A percentile compares a stretch with the other conserved stretches of the same genome.
These are phyloP conservation scores for Lasioglossum oenotherae DNA, from an alignment of 2,888 invertebrate species.

Conservation along the genomic window DNA sequence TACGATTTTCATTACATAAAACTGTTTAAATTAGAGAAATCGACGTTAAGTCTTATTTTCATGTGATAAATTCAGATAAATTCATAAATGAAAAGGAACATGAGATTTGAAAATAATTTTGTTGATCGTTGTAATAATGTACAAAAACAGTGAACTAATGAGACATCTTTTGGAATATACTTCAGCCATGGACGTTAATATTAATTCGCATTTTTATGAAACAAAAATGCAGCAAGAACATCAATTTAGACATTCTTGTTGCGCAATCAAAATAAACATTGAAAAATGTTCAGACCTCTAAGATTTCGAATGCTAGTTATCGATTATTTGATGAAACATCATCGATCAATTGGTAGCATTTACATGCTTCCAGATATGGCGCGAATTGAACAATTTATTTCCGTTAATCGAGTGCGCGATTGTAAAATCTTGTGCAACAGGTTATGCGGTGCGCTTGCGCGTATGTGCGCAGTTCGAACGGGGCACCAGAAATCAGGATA, in stretches of 20 bases:
- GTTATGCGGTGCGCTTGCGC: background rate
- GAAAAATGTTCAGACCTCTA: background rate
- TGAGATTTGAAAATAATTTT: background rate
- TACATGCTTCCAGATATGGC: background rate
- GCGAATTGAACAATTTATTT: background rate
- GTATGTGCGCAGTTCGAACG: background rate
- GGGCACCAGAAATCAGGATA: constrained; percentile 20
- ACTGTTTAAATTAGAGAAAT: background rate
- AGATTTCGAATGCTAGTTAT: background rate
- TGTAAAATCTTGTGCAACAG: constrained; percentile 28
- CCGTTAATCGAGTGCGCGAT: constrained; percentile 1
- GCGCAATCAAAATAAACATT: background rate
- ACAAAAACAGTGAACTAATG: background rate
- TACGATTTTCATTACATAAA: background rate
- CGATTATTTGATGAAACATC: background rate
- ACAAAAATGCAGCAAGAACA: background rate
- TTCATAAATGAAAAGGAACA: background rate
- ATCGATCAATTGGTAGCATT: background rate
- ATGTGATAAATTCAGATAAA: background rate
- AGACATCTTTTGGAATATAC: background rate
- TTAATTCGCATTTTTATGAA: background rate
- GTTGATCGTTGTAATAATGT: background rate
- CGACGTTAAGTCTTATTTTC: background rate
- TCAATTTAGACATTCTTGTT: background rate
- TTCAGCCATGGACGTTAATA: background rate